Evolutionary conservation across 2,888 invertebrate species (phyloP).

Genomic region (Ophion ventricosus): DNA sequence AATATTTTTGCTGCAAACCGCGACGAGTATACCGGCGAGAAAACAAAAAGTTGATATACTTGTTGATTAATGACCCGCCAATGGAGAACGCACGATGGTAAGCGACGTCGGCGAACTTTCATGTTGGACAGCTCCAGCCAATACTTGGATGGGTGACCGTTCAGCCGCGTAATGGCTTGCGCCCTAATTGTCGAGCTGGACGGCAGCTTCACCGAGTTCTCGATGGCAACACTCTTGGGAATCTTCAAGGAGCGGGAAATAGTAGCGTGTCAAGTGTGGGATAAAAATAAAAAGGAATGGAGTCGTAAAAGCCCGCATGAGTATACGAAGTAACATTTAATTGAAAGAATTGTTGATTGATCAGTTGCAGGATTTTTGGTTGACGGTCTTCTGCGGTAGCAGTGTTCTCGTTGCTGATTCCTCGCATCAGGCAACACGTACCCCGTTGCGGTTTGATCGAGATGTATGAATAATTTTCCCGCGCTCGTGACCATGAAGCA

Average conservation of each 20-base stretch:
- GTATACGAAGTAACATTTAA: too few relatives aligned
- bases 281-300: background rate
- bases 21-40: background rate
- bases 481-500: conserved; percentile 75
- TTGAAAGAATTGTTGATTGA: too few relatives aligned
- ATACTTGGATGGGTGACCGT: background rate
- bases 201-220: background rate
- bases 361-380: too few relatives aligned
- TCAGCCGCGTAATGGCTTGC: background rate
- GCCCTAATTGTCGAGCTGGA: background rate
- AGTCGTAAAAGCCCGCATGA: too few relatives aligned
- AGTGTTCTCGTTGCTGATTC: conserved; percentile 7
- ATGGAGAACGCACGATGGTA: too few relatives aligned
- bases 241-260: background rate
- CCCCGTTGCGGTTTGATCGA: conserved; percentile 77
- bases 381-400: conserved; percentile 43
- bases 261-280: background rate
- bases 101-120: background rate
- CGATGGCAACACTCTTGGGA: background rate
- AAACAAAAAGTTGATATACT: background rate
- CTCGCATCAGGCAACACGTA: conserved; percentile 63
- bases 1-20: background rate
- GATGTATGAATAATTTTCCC: conserved; percentile 80
- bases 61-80: background rate
- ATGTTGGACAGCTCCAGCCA: background rate